Evolutionary conservation across 2,888 invertebrate genomes (phyloP), one percentile per base, ranked within the genome.

Genomic region (Harpalus rubripes): DNA sequence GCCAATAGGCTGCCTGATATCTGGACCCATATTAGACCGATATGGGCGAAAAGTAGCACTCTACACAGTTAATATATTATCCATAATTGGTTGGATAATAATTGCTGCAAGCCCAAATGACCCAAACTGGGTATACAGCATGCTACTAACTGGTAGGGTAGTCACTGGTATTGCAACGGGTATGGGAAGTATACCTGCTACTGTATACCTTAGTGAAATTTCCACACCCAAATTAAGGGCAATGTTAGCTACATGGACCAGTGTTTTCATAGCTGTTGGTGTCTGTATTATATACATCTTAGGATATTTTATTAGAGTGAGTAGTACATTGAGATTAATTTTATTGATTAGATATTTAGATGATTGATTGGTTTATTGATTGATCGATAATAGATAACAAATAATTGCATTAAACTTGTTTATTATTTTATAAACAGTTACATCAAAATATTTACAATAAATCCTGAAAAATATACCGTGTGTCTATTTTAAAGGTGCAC

Each of bases 191-290:
- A 91, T 92, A 8, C 93, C 93, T 0, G 92, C 93, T 0, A 92
- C 93, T 0, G 92, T 93, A 18, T 94, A 94, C 87, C 91, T 92
- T 86, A 92, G 93, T 0, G 94, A 94, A 88, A 89, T 93, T 5
- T 90, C 93, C 0, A 90, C 90, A 1, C 88, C 92, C 0, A 90
- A 90, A 74, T 88, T 92, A 85, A 88, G 93, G 85, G 91, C 92
- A 7, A 92, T 92, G 61, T 91, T 94, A 76, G 92, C 92, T 8
- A 93, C 93, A 0, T 93, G 93, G 92, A 92, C 92, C 2, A 92
- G 93, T 12, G 90, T 93, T 1, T 90, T 91, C 26, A 92, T 93
- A 63, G 91, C 93, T 1, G 80, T 91, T 4, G 93, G 93, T 6
- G 91, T 93, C n/a, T 88, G 93, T 6, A 86, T 92, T 0, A 92